These are phyloP conservation scores for Physocephala rufipes DNA, from an alignment of 2,888 invertebrate species.

Conservation along the genomic window DNA sequence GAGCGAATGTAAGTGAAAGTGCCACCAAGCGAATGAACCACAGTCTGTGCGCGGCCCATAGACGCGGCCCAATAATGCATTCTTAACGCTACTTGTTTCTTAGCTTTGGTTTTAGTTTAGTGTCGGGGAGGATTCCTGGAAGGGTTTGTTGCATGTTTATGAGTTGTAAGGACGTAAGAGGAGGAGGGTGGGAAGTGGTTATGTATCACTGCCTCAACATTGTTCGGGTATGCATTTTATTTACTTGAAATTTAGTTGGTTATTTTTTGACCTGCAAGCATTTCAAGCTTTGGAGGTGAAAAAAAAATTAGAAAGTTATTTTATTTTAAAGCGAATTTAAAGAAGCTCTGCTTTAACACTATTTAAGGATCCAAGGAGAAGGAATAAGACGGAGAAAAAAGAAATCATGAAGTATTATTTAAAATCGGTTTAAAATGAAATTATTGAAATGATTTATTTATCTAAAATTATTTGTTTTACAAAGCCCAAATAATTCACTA, in stretches of 20 bases:
- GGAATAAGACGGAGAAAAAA: no score
- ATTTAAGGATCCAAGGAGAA: no score
- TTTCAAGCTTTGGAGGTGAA: no score
- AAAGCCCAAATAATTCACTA: no score
- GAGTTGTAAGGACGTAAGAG: background rate
- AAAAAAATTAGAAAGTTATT: background rate
- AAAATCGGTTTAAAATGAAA: no score
- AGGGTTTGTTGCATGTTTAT: conserved; percentile 49
- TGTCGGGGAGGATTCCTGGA: conserved; percentile 43
- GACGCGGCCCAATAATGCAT: conserved; percentile 40
- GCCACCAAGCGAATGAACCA: conserved; percentile 50
- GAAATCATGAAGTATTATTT: no score
- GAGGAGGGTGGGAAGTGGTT: conserved; percentile 9
- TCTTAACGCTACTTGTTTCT: conserved; percentile 25
- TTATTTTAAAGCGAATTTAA: background rate
- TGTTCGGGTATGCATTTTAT: conserved; percentile 28
- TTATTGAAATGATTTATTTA: no score
- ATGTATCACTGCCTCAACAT: conserved; percentile 13
- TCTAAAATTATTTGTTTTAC: no score
- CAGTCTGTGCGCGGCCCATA: conserved; percentile 12
- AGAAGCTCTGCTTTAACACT: no score
- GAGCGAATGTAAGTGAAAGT: conserved; percentile 55
- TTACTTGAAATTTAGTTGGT: background rate
- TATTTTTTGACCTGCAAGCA: no score
- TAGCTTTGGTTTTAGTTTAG: conserved; percentile 1